Base-by-base conservation (phyloP, 2,113 vertebrate species). In the Numida meleagris region DNA sequence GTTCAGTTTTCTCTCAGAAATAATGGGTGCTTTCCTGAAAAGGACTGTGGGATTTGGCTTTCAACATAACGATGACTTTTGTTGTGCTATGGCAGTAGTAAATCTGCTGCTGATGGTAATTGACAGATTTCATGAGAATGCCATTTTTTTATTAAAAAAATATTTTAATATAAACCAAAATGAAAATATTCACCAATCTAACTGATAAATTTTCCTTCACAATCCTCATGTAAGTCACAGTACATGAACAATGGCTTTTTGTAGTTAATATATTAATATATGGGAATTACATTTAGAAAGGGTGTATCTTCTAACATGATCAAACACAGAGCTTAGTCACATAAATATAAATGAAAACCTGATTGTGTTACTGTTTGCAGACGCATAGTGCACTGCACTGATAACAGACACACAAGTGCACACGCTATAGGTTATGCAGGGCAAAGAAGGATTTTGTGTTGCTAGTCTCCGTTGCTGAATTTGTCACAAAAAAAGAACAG, bases 291-390 rank as follows among this genome's bases (percentile, higher is more conserved):
- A 90, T 89, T 96, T 86, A 59, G 89, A 91, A 91, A 90, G 93
- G 70, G 80, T 85, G 20, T 94, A 95, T 97, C 96, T 98, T 96
- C 96, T 96, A 96, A 96, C 96, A 95, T 89, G 89, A 95, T 97
- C 96, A 97, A 96, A 97, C 62, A 93, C 93, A 90, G 80, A 96
- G 95, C 91, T 93, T 96, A 96, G 94, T 82, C 88, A 89, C 94
- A 97, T 97, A 96, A 98, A 97, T 98, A 97, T 93, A 96, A 97
- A 97, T 96, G 94, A 97, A 94, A 96, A 92, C 86, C 78, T 91
- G 97, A 96, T 96, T 96, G 80, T 95, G 91, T 95, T 94, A 74
- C 57, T 94, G 85, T 97, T 94, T 97, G 84, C 94, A 90, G 95
- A 93, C 6, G 0, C 83, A 76, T 33, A 88, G 92, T 62, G 53